These are phyloP conservation scores for Tinamus major DNA, from an alignment of 2,797 vertebrate species.

Conservation along the genomic window DNA sequence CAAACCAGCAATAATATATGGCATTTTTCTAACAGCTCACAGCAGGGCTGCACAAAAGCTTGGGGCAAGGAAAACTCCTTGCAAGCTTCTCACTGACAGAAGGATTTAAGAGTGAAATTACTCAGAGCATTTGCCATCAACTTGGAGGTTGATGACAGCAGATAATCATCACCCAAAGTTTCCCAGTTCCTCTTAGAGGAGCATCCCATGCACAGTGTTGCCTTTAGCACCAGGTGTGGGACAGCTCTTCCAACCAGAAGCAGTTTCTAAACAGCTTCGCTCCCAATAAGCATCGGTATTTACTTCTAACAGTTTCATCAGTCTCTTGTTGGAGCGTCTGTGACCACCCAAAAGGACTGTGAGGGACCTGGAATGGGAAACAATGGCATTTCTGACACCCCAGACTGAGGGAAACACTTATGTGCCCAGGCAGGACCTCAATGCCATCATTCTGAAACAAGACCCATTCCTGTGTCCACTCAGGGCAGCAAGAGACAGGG, in stretches of 20 bases:
- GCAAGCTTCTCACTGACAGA: neutral
- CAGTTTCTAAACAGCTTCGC: neutral
- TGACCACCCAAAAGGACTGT: neutral
- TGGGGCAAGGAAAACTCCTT: neutral
- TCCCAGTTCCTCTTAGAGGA: neutral
- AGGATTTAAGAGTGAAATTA: constrained; percentile 12
- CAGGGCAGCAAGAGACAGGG: neutral
- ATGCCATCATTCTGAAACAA: neutral
- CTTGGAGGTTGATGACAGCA: neutral
- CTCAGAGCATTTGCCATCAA: neutral
- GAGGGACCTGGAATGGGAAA: neutral
- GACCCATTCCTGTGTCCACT: neutral
- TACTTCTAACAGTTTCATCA: neutral
- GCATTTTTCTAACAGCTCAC: constrained; percentile 20
- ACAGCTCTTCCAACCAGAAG: neutral
- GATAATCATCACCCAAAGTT: neutral
- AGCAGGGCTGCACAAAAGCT: constrained; percentile 21
- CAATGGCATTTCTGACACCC: constrained; percentile 12
- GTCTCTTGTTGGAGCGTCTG: neutral
- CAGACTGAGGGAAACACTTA: too few relatives aligned
- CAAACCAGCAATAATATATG: neutral
- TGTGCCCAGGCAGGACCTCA: neutral
- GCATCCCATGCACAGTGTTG: neutral
- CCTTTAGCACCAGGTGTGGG: neutral
- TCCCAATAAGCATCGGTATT: neutral